Evolutionary conservation across 2,113 vertebrate species (phyloP).

Genomic region (Prunella fulvescens): DNA sequence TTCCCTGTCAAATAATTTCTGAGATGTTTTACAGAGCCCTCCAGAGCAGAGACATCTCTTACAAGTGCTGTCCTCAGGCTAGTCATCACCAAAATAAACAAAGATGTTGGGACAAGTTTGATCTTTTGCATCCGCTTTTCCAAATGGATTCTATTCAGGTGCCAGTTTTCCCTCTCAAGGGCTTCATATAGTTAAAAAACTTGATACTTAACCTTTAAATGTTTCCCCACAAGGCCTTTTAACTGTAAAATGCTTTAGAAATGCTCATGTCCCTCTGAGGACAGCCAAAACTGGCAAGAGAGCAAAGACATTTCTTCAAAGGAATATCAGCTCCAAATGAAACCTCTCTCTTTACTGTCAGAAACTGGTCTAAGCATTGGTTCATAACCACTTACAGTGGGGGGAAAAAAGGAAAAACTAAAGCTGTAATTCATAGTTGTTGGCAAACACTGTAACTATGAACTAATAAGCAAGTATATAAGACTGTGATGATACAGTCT

Average conservation of each 20-base stretch:
- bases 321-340: not conserved
- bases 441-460: not conserved
- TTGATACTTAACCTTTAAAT: not conserved
- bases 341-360: not conserved
- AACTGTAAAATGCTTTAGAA: not conserved
- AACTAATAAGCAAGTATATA: not conserved
- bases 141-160: not conserved
- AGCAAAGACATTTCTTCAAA: not conserved
- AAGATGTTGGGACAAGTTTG: not conserved
- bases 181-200: not conserved
- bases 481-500: not conserved
- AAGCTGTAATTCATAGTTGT: not conserved
- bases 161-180: not conserved
- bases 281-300: not conserved
- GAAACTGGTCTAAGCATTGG: not conserved
- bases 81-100: not conserved
- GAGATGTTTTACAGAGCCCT: not conserved
- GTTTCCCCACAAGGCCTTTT: not conserved
- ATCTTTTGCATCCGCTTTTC: not conserved
- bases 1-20: not conserved
- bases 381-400: not conserved
- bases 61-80: not conserved
- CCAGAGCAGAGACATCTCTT: not conserved
- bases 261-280: not conserved
- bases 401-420: too few relatives aligned